Evolutionary conservation across 2,888 invertebrate genomes (phyloP), one percentile per base, ranked within the genome.

Genomic region (Ormyrus rosae): DNA sequence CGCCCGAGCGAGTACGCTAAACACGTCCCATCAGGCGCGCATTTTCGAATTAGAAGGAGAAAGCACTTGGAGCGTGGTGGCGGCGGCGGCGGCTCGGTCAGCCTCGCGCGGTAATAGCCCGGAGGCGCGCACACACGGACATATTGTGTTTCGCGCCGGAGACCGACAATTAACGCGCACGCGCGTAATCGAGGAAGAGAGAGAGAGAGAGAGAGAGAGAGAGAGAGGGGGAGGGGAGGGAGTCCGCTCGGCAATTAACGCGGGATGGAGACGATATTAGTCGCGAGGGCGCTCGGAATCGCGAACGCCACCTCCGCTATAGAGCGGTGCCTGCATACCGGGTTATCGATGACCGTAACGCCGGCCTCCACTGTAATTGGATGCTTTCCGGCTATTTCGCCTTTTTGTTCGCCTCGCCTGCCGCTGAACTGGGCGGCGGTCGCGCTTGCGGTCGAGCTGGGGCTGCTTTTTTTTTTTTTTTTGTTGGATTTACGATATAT

Each of bases 1-100:
- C 19, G 19, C 19, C 2, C 19, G 19, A 1, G 19, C 19, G 19
- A 19, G 19, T 19, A 19, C 19, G 19, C 19, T 19, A 19, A 19
- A 19, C 19, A 19, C 19, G 19, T 19, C 19, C 19, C 19, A 11
- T 56, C 61, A 8, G 9, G 10, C 51, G 11, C 74, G 45, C 68
- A 61, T 72, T 72, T 76, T 72, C 80, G 68, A 80, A 80, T 80
- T 72, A 76, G 68, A 80, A 67, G 76, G 68, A 19, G 19, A 75
- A 51, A 63, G 61, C 61, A 65, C 50, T 10, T 13, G 34, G 45
- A 71, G 71, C 48, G 60, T 61, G 51, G 45, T 13, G 13, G 13
- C 13, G 13, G 45, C 48, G 6, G 19, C 58, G 13, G 45, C 46
- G 64, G 13, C 46, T 19, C n/a, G n/a, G 19, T 71, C 10, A 19